These are phyloP conservation scores for Limnephilus rhombicus DNA, from an alignment of 2,888 invertebrate species.

Conservation along the genomic window DNA sequence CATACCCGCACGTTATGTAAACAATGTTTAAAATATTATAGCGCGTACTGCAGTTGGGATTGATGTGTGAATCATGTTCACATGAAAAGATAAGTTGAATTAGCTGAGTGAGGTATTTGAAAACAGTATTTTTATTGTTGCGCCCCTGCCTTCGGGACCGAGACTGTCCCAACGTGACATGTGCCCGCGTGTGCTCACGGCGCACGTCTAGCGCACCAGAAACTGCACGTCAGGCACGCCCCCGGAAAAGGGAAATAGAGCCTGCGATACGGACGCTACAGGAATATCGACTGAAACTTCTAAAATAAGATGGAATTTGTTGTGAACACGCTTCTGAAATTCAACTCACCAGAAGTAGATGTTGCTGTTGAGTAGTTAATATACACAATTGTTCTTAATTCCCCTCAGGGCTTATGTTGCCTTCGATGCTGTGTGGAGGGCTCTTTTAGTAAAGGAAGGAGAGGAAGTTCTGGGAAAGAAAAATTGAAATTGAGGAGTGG, in stretches of 20 bases:
- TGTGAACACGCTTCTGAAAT: conserved; percentile 4
- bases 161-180: neutral
- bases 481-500: no score
- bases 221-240: neutral
- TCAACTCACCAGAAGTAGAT: neutral
- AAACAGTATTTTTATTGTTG: neutral
- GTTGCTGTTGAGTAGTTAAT: neutral
- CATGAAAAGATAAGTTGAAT: neutral
- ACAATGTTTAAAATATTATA: neutral
- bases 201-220: neutral
- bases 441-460: no score
- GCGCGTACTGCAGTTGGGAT: neutral
- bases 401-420: no score
- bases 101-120: neutral
- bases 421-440: no score
- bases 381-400: no score
- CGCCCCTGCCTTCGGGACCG: neutral
- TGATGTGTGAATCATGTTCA: no score
- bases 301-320: conserved; percentile 9
- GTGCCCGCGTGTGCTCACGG: neutral
- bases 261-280: neutral
- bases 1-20: neutral
- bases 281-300: neutral
- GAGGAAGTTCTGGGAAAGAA: no score
- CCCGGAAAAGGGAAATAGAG: conserved; percentile 11